phyloP scores from a whole-genome alignment of 2,888 invertebrate species.

The Hymenopus coronatus region DNA sequence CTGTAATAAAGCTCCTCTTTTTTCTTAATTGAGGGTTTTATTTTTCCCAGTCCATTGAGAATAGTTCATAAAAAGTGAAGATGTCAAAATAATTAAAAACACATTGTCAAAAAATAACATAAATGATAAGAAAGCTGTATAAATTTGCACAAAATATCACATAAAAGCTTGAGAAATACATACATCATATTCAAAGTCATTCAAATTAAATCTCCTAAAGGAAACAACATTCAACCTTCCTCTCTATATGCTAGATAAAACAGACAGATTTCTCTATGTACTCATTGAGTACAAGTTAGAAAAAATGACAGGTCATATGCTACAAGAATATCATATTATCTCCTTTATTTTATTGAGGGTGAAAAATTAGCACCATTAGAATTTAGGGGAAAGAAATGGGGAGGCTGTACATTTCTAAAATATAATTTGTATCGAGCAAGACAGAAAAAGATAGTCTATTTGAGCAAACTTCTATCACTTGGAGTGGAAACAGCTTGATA shows the following conservation, averaged over 20 bases:
- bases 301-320: constrained; percentile 3
- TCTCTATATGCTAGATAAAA: background rate
- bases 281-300: background rate
- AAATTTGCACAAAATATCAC: background rate
- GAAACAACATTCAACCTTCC: background rate
- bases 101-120: background rate
- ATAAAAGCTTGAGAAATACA: background rate
- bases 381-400: background rate
- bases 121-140: background rate
- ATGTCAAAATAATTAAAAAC: background rate
- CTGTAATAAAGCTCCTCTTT: background rate
- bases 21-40: background rate
- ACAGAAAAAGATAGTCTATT: constrained; percentile 19
- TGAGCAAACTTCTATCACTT: constrained; percentile 20
- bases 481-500: background rate
- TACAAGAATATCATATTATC: constrained; percentile 13
- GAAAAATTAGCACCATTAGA: constrained; percentile 17
- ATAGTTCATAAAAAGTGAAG: background rate
- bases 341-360: background rate
- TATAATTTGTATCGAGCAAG: background rate
- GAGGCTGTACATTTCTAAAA: constrained; percentile 3
- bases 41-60: background rate
- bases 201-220: background rate
- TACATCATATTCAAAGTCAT: background rate
- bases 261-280: background rate